These are phyloP conservation scores for Troides oblongomaculatus DNA, from an alignment of 2,888 invertebrate genomes.

Conservation along the genomic window DNA sequence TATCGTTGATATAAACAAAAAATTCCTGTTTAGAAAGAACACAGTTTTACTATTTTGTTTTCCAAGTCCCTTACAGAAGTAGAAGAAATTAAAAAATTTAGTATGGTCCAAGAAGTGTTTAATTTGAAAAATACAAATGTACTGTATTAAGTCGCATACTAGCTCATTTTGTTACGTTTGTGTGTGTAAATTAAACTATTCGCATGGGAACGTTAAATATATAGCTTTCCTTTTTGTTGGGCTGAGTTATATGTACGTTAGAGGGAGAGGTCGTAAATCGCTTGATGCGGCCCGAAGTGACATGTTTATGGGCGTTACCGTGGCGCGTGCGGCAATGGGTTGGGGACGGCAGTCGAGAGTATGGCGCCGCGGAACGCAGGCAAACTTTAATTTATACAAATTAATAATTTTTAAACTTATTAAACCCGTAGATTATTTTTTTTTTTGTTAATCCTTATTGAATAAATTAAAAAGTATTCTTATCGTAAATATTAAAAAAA, in stretches of 20 bases:
- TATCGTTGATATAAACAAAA: neutral
- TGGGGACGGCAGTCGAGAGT: constrained; percentile 72
- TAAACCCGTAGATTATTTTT: no score
- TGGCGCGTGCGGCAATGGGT: constrained; percentile 57
- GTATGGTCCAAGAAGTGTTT: constrained; percentile 27
- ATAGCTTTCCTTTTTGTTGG: constrained; percentile 80
- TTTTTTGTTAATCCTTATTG: no score
- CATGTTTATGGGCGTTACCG: constrained; percentile 80
- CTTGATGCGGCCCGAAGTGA: constrained; percentile 69
- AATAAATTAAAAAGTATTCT: no score
- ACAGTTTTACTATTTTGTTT: neutral
- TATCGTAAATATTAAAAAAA: no score
- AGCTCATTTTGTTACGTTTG: constrained; percentile 70
- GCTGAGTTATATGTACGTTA: constrained; percentile 75
- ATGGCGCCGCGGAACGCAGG: constrained; percentile 63
- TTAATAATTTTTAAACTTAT: no score
- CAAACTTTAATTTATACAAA: constrained; percentile 26
- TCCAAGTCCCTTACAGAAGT: neutral
- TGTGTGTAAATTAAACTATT: constrained; percentile 79
- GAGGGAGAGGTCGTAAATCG: constrained; percentile 79
- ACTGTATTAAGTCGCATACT: constrained; percentile 67
- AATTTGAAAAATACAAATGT: constrained; percentile 49
- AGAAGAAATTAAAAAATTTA: neutral
- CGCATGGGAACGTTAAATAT: constrained; percentile 78
- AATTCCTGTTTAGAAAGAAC: neutral